phyloP scores from a whole-genome alignment of 2,888 invertebrate genomes.

The Coelinius sp. region DNA sequence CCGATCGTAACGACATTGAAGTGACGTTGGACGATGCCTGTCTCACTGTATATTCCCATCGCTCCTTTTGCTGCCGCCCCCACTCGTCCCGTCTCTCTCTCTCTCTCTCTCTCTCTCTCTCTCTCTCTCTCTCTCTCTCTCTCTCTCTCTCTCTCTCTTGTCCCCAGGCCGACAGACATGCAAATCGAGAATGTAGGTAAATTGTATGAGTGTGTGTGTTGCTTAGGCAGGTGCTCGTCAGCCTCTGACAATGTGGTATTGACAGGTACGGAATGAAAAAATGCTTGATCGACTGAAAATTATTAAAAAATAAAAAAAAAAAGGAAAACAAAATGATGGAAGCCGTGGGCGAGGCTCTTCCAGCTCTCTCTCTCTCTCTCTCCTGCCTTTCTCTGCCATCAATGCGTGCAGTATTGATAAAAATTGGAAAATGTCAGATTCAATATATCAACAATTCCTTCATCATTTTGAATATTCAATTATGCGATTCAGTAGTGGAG shows the following conservation, averaged over 20 bases:
- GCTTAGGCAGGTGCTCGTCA: conserved; percentile 49
- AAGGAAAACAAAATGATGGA: conserved; percentile 23
- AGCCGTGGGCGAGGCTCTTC: conserved; percentile 16
- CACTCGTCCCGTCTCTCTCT: conserved; percentile 27
- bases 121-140: background rate
- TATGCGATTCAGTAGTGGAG: no score
- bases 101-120: conserved; percentile 29
- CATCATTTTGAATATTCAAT: background rate
- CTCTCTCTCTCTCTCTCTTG: conserved; percentile 30
- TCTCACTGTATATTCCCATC: conserved; percentile 24
- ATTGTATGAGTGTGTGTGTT: conserved; percentile 15
- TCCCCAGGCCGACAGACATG: conserved; percentile 12
- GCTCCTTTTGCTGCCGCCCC: conserved; percentile 1
- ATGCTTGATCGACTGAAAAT: conserved; percentile 47
- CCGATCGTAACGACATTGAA: conserved; percentile 38
- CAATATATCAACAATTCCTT: background rate
- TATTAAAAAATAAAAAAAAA: conserved; percentile 36
- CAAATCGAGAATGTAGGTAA: conserved; percentile 41
- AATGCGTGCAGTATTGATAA: background rate
- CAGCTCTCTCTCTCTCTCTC: background rate
- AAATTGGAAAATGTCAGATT: background rate
- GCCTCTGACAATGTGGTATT: conserved; percentile 47
- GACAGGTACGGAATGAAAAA: conserved; percentile 49
- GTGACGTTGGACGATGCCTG: conserved; percentile 35
- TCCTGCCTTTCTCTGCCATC: background rate